Conservation (phyloP, 1,140 invertebrate genomes). For the Ceratitis capitata region DNA sequence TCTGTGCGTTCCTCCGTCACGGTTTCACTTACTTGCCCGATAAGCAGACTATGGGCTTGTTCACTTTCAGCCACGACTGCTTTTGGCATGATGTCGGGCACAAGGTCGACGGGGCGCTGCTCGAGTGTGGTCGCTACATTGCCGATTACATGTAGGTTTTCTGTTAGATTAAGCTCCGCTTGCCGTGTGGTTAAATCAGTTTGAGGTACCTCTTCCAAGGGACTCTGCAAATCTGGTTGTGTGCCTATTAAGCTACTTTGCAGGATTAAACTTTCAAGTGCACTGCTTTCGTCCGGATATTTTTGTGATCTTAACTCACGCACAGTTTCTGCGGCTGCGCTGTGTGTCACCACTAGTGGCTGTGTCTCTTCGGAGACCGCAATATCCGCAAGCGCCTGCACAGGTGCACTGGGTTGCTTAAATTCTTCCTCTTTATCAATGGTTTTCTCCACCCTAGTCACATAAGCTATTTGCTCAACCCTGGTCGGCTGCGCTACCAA, state of each 20-base stretch:
- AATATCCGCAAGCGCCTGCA: conserved; percentile 43
- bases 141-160: conserved; percentile 14
- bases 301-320: conserved; percentile 1
- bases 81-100: neutral
- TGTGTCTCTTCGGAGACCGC: conserved; percentile 44
- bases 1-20: neutral
- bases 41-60: neutral
- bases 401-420: conserved; percentile 1
- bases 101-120: neutral
- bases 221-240: conserved; percentile 53
- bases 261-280: conserved; percentile 29
- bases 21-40: neutral
- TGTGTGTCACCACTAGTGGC: conserved; percentile 73
- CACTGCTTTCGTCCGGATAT: neutral
- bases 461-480: conserved; percentile 23
- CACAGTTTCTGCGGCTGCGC: conserved; percentile 47
- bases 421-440: conserved; percentile 22
- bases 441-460: neutral
- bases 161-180: conserved; percentile 25
- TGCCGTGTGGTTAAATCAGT: conserved; percentile 44
- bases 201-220: conserved; percentile 49
- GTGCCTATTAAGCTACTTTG: conserved; percentile 45
- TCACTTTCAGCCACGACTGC: neutral
- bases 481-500: neutral
- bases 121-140: neutral